A percentile compares a stretch with the other conserved stretches of the same genome.
phyloP scores from a whole-genome alignment of 1,140 invertebrate genomes.

The Cotesia typhae region DNA sequence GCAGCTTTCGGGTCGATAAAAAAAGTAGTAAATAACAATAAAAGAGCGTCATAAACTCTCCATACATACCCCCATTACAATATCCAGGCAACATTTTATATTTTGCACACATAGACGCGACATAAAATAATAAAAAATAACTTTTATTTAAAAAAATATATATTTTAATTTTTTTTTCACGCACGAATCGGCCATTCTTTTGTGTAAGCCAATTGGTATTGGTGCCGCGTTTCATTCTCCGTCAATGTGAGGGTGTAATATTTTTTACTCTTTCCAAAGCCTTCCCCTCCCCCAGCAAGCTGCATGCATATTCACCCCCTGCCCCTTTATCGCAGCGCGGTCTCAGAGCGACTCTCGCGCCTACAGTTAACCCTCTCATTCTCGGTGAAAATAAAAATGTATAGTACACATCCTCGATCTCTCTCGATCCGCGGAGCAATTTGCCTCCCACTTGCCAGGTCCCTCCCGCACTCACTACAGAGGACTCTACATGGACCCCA shows the following conservation, averaged over 20 bases:
- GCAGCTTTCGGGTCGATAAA: no score
- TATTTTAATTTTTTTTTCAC: slow-evolving; percentile 48
- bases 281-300: background rate
- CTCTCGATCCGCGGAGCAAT: slow-evolving; percentile 19
- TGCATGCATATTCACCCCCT: background rate
- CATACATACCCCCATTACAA: no score
- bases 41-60: no score
- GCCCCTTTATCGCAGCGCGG: background rate
- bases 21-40: no score
- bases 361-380: slow-evolving; percentile 3
- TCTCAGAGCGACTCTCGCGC: background rate
- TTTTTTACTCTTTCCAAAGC: slow-evolving; percentile 18
- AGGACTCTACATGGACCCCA: slow-evolving; percentile 50
- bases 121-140: no score
- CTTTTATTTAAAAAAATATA: no score
- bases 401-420: slow-evolving; percentile 17
- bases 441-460: slow-evolving; percentile 39
- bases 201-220: slow-evolving; percentile 44
- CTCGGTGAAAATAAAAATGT: slow-evolving; percentile 5
- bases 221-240: slow-evolving; percentile 21
- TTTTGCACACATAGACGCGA: no score
- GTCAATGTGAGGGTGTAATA: slow-evolving; percentile 27
- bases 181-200: slow-evolving; percentile 58
- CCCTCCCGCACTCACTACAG: slow-evolving; percentile 43
- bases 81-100: no score